phyloP scores from a whole-genome alignment of 2,888 invertebrate species.

The Folsomia candida region DNA sequence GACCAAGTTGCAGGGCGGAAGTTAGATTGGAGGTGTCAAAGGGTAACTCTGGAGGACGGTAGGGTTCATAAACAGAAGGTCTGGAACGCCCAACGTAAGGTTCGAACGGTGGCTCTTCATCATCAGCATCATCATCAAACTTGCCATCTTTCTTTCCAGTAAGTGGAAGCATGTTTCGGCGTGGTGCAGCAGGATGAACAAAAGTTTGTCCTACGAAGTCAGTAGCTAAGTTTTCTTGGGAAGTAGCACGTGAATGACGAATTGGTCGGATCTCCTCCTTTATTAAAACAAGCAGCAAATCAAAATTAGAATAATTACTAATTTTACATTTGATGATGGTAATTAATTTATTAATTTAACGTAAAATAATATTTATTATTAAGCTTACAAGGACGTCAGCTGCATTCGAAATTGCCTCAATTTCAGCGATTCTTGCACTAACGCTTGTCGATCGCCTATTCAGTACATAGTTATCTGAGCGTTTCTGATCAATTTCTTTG shows the following conservation, averaged over 20 bases:
- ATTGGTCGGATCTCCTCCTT: neutral
- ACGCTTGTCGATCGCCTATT: conserved; percentile 1
- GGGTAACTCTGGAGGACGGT: neutral
- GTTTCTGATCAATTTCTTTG: too few relatives aligned
- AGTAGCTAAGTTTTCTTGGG: neutral
- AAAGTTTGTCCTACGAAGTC: neutral
- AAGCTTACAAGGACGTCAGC: too few relatives aligned
- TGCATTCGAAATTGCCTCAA: neutral
- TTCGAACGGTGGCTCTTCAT: conserved; percentile 8
- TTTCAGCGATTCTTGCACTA: neutral
- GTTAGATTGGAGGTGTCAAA: conserved; percentile 45
- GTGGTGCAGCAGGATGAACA: neutral
- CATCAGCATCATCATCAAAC: neutral
- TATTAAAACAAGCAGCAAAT: neutral
- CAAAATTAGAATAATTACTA: neutral
- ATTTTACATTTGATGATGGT: too few relatives aligned
- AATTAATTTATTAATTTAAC: neutral
- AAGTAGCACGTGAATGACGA: neutral
- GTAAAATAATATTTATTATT: neutral
- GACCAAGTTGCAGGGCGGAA: conserved; percentile 25
- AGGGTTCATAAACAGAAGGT: neutral
- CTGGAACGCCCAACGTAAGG: too few relatives aligned
- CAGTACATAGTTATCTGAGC: too few relatives aligned
- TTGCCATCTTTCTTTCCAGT: neutral
- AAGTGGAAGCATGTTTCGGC: neutral